These are phyloP conservation scores for Pelochelys cantorii DNA, from an alignment of 2,797 vertebrate species.

Conservation along the genomic window DNA sequence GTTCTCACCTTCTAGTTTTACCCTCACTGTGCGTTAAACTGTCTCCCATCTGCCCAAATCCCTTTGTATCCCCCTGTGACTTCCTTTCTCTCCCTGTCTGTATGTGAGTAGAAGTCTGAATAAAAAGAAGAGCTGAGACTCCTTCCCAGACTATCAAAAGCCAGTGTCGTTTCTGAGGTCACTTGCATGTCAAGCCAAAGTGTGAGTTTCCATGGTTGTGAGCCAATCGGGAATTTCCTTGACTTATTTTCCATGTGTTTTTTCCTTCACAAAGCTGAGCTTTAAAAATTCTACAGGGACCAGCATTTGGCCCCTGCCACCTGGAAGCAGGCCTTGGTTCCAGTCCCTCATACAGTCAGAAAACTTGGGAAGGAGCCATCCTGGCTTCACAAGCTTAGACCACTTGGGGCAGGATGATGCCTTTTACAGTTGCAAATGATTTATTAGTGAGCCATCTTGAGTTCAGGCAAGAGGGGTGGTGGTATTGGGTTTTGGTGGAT, in stretches of 20 bases:
- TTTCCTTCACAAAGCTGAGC: neutral
- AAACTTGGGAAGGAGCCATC: neutral
- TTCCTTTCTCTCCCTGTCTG: neutral
- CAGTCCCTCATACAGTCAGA: neutral
- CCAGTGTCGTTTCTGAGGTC: neutral
- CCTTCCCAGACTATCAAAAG: neutral
- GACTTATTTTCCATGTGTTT: neutral
- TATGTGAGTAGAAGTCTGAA: neutral
- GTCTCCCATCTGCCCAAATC: neutral
- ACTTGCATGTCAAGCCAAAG: neutral
- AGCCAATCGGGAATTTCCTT: neutral
- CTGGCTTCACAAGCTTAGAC: neutral
- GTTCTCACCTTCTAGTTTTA: neutral
- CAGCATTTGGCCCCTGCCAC: neutral
- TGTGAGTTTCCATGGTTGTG: neutral
- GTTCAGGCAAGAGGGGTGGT: neutral
- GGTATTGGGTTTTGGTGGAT: neutral
- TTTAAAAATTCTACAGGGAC: neutral
- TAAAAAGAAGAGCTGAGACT: neutral
- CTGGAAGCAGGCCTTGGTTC: neutral
- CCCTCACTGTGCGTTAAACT: fast-evolving
- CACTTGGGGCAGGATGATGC: neutral
- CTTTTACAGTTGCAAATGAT: neutral
- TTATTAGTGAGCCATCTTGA: neutral
- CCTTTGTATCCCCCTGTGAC: neutral